Conservation (phyloP, 35 echinoderm and acorn worm genomes). For the Ptychodera flava region DNA sequence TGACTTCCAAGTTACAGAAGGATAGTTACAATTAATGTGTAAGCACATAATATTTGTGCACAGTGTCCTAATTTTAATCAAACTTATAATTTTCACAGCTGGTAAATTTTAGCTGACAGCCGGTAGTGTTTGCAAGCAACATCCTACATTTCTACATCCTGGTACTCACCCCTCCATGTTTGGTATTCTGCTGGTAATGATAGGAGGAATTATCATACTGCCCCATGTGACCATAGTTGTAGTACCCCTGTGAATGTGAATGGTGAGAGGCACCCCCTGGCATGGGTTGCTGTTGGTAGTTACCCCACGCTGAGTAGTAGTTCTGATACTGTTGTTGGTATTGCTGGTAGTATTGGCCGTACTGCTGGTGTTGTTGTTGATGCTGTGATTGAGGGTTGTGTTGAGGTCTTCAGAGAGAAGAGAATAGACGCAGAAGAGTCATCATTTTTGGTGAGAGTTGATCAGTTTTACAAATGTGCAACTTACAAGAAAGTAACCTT, state of each 20-base stretch:
- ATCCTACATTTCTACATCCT: no score
- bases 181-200: neutral
- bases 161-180: neutral
- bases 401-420: neutral
- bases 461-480: no score
- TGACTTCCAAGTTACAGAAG: no score
- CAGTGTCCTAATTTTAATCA: no score
- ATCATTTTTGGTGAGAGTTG: no score
- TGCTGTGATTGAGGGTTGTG: neutral
- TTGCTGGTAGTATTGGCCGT: neutral
- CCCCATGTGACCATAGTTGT: neutral
- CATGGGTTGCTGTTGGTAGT: neutral
- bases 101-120: no score
- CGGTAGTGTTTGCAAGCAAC: no score
- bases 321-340: slow-evolving; percentile 1
- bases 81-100: no score
- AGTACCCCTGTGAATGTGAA: neutral
- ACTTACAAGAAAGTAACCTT: no score
- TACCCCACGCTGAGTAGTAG: neutral
- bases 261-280: neutral
- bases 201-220: neutral
- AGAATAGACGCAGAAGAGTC: no score
- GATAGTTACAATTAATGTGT: no score
- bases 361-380: neutral
- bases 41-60: no score